Percentiles rank a stretch among this genome's conserved stretches.
These are phyloP conservation scores for Anthopleura xanthogrammica DNA, from an alignment of 92 coral and sea anemone genomes.

Conservation along the genomic window DNA sequence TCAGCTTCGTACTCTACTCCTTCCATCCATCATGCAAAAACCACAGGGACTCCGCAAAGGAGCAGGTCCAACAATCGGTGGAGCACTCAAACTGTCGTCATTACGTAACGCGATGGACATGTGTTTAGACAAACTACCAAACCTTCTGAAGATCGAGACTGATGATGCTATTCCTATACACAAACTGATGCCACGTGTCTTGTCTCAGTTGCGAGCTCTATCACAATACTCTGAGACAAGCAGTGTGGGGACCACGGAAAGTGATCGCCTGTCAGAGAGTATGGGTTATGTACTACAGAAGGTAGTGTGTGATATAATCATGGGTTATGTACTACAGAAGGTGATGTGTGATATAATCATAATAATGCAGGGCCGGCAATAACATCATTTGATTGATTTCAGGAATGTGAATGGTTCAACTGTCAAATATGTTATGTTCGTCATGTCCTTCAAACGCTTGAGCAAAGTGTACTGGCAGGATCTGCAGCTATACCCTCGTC, in stretches of 20 bases:
- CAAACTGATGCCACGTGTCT: conserved; percentile 74
- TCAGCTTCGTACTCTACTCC: conserved; percentile 60
- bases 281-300: conserved; percentile 82
- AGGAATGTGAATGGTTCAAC: conserved; percentile 99
- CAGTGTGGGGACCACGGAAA: conserved; percentile 57
- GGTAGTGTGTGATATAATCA: conserved; percentile 40
- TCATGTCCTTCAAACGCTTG: conserved; percentile 79
- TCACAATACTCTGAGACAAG: conserved; percentile 83
- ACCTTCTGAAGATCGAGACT: conserved; percentile 73
- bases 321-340: conserved; percentile 86
- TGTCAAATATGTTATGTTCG: conserved; percentile 82
- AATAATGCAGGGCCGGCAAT: neutral
- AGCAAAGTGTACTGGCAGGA: conserved; percentile 85
- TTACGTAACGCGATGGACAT: conserved; percentile 84
- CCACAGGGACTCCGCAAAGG: conserved; percentile 17
- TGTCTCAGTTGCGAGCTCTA: conserved; percentile 91
- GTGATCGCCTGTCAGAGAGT: conserved; percentile 74
- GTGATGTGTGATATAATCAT: conserved; percentile 22
- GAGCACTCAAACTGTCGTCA: conserved; percentile 54
- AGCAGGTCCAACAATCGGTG: conserved; percentile 4
- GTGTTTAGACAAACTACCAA: conserved; percentile 88
- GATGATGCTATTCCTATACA: conserved; percentile 49
- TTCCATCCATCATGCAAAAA: conserved; percentile 41
- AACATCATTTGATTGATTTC: neutral
- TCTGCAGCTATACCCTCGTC: conserved; percentile 74